Base-by-base conservation (phyloP, 2,797 vertebrate species). In the Rhynchotus rufescens region DNA sequence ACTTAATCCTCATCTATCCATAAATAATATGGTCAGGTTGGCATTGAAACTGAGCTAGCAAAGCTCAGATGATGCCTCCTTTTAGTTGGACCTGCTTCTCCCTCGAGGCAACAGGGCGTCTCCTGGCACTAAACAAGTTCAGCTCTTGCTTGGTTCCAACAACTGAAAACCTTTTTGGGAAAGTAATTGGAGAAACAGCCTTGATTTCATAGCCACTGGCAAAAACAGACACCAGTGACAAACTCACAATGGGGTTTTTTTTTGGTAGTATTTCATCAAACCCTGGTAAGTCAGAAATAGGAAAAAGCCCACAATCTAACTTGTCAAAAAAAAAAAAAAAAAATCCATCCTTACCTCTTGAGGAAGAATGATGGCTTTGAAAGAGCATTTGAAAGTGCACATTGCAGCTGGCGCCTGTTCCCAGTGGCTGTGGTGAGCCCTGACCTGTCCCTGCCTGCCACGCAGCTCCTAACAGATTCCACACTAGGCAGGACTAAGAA, bases 141-240 rank as follows among this genome's bases (percentile, higher is more conserved):
- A 74, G 52, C 34, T 77, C 61, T 84, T 17, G 22, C 89, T 82
- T 84, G 3, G 2, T 45, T 94, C 52, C 80, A 89, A 76, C 47
- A 87, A 81, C 20, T 68, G 32, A 62, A 84, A 51, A 75, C 91
- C 26, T 25, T 68, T 90, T 71, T 86, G 77, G 82, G 82, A 81
- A 71, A 94, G 6, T 66, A 83, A 56, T 26, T 74, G 57, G 1
- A 6, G 52, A 82, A 92, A 91, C 87, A 91, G 78, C 51, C 12
- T 90, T 84, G 68, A 84, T 76, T 80, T 90, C 89, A 85, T 67
- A 75, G 84, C 30, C 9, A 1, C 15, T 84, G 89, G 93, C 91
- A 93, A 93, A 92, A 95, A 73, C 88, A 93, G 69, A 65, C 30
- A 65, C 15, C 2, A 5, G 25, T 85, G 69, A 81, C 80, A 94